Evolutionary conservation across 2,797 vertebrate genomes (phyloP), one percentile per base, ranked within the genome.

Genomic region (Protonibea diacanthus): DNA sequence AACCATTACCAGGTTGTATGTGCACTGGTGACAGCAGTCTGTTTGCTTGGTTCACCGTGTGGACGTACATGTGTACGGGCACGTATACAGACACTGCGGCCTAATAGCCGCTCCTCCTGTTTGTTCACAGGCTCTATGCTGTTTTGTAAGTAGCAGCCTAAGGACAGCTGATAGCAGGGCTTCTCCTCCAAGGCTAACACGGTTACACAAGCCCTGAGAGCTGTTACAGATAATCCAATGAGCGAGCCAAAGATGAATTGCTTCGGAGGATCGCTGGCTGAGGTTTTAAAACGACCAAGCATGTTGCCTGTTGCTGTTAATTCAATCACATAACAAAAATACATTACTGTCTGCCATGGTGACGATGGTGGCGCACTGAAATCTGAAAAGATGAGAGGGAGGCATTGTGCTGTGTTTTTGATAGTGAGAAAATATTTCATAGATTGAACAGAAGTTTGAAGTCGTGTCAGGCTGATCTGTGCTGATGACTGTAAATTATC

Each of bases 181-280:
- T 81, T 84, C 80, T 91, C 85, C 88, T 88, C 74, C 49, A 84
- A 80, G 80, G 75, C 74, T 85, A 89, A 92, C 81, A 11, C 18
- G 62, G 87, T 92, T 91, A 90, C 78, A 79, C 80, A 52, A 84
- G 87, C 86, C 80, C 81, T 18, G 23, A 71, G 81, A 91, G 86
- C 85, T 81, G 83, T 80, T 89, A 86, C 85, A 62, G 51, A 73
- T 93, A 90, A 93, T 92, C 86, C 79, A 90, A 91, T 89, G 78
- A 91, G 71, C 6, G 15, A 71, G 77, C 10, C 10, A 40, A 57
- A 89, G 91, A 89, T 81, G 79, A 90, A 89, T 78, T 88, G 62
- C 81, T 71, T 13, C 25, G 76, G 48, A 61, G 62, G 78, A 75
- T 84, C 60, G 75, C 78, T 65, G 82, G 74, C 84, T 70, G 62